Percentiles rank a stretch among this genome's conserved stretches.
Evolutionary conservation across 2,113 vertebrate species (phyloP).

Genomic region (Zosterops lateralis): DNA sequence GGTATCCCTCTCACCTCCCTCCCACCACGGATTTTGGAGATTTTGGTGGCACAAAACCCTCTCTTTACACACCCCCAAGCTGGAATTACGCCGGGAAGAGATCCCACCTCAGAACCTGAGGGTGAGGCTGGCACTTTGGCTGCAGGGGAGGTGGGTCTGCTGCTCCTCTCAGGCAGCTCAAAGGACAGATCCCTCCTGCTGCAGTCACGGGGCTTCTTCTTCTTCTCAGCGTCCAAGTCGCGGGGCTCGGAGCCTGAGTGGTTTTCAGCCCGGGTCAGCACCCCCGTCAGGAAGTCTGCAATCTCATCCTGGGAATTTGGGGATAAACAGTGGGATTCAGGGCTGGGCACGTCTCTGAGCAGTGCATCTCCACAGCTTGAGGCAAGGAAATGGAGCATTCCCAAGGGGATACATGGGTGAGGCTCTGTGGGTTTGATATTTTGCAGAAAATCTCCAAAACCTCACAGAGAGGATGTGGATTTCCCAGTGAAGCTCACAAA

Average conservation of each 20-base stretch:
- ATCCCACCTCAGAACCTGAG: slow-evolving; percentile 88
- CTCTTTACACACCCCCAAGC: not conserved
- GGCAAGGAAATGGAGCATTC: too few species aligned
- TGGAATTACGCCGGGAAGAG: fast-evolving
- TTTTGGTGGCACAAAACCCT: fast-evolving
- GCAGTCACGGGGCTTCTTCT: slow-evolving; percentile 76
- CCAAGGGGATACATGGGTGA: fast-evolving
- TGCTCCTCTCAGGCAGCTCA: slow-evolving; percentile 83
- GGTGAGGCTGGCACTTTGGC: slow-evolving; percentile 87
- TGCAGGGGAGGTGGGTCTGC: slow-evolving; percentile 84
- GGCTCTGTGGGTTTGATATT: not conserved
- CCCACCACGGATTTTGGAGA: fast-evolving
- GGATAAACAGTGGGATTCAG: fast-evolving
- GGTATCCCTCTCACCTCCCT: not conserved
- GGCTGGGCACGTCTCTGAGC: not conserved
- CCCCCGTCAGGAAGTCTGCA: slow-evolving; percentile 90
- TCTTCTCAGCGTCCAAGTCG: slow-evolving; percentile 92
- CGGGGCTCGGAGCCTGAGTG: slow-evolving; percentile 84
- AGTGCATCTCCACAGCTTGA: fast-evolving
- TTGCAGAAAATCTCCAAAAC: fast-evolving
- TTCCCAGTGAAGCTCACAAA: not conserved
- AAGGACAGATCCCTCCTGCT: slow-evolving; percentile 87
- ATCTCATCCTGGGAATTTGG: slow-evolving; percentile 86
- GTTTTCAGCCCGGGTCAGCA: slow-evolving; percentile 85
- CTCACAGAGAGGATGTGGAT: fast-evolving